These are phyloP conservation scores for Callimorpha dominula DNA, from an alignment of 2,888 invertebrate species.

Conservation along the genomic window DNA sequence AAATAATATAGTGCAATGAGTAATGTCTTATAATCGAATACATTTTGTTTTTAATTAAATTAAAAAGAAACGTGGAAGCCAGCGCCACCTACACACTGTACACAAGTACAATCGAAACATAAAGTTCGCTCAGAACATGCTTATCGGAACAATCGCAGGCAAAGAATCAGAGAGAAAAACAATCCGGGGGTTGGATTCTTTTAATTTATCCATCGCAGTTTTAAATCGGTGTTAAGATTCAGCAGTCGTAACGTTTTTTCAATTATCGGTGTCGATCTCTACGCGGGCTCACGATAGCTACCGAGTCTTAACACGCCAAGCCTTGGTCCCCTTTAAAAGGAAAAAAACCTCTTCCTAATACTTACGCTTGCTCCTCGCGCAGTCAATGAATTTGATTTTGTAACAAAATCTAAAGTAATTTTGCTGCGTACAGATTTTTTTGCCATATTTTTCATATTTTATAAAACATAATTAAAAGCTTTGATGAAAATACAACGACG, in stretches of 20 bases:
- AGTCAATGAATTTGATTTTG: conserved; percentile 57
- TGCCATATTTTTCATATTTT: background rate
- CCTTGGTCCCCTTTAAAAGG: conserved; percentile 51
- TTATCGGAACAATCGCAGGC: conserved; percentile 76
- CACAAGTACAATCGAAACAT: conserved; percentile 73
- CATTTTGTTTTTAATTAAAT: conserved; percentile 68
- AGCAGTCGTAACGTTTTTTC: conserved; percentile 80
- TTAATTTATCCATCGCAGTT: conserved; percentile 84
- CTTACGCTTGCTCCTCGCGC: conserved; percentile 54
- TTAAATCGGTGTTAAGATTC: conserved; percentile 85
- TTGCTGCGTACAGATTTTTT: background rate
- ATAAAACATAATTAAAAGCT: background rate
- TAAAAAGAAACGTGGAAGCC: conserved; percentile 60
- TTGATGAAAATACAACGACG: background rate
- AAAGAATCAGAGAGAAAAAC: conserved; percentile 76
- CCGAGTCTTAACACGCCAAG: conserved; percentile 70
- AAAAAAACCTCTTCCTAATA: conserved; percentile 53
- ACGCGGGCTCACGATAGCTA: conserved; percentile 79
- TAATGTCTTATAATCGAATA: conserved; percentile 51
- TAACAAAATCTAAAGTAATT: conserved; percentile 16
- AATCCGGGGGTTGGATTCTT: conserved; percentile 76
- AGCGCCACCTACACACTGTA: conserved; percentile 73
- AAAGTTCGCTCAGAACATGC: conserved; percentile 78
- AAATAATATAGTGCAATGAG: conserved; percentile 33
- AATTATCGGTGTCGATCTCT: conserved; percentile 81